Conservation (phyloP, 2,113 vertebrate genomes). For the Cyphomyrus plagiostoma region DNA sequence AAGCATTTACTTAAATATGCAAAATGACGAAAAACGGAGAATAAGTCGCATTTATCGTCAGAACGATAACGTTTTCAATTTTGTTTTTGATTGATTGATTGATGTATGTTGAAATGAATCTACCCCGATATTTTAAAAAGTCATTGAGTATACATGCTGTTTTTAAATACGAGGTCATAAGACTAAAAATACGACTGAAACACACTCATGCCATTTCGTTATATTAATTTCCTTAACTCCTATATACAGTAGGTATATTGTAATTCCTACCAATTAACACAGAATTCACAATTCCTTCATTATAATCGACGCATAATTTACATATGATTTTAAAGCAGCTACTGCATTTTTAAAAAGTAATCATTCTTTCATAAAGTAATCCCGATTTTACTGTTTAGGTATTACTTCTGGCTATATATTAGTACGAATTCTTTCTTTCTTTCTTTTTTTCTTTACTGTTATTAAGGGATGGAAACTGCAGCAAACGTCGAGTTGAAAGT, state of each 20-base stretch:
- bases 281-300: background rate
- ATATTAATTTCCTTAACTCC: background rate
- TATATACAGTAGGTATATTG: background rate
- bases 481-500: slow-evolving; percentile 21
- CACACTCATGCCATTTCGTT: background rate
- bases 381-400: background rate
- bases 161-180: background rate
- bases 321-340: background rate
- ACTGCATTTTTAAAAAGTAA: background rate
- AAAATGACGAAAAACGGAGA: background rate
- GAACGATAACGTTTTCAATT: background rate
- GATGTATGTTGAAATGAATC: background rate
- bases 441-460: background rate
- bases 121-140: background rate
- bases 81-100: background rate
- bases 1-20: background rate
- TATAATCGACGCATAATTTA: background rate
- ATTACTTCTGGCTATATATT: background rate
- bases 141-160: background rate
- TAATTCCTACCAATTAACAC: background rate
- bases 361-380: background rate
- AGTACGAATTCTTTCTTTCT: background rate
- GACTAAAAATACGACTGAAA: background rate
- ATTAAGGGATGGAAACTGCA: slow-evolving; percentile 10
- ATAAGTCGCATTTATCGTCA: background rate